Percentiles rank a stretch among this genome's conserved stretches.
Conservation (phyloP, 2,888 invertebrate genomes). For the Lumbricus terrestris region DNA sequence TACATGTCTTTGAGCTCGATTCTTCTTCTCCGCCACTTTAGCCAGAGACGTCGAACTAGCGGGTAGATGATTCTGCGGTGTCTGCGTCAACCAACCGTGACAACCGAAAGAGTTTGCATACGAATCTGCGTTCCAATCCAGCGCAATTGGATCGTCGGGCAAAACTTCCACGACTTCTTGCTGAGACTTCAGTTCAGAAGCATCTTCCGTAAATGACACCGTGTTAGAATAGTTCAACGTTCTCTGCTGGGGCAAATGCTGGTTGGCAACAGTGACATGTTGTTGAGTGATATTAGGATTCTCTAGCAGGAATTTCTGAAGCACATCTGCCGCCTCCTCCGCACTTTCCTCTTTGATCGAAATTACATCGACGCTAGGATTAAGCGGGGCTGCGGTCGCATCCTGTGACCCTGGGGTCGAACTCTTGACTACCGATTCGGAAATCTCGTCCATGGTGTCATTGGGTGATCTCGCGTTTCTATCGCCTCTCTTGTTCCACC, state of each 20-base stretch:
- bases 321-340: not conserved
- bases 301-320: not conserved
- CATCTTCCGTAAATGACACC: not conserved
- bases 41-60: not conserved
- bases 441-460: not conserved
- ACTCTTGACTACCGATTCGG: not conserved
- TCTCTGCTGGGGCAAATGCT: not conserved
- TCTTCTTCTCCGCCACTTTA: not conserved
- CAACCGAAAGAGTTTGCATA: not conserved
- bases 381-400: not conserved
- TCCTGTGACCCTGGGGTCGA: not conserved
- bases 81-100: conserved; percentile 5
- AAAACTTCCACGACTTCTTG: not conserved
- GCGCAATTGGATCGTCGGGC: not conserved
- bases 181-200: not conserved
- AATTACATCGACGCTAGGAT: not conserved
- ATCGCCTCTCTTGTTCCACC: not conserved
- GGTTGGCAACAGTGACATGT: not conserved
- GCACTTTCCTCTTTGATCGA: not conserved
- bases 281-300: not conserved
- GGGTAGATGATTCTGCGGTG: not conserved
- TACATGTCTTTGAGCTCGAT: not conserved
- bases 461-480: not conserved
- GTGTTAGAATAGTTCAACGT: not conserved
- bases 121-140: not conserved